Evolutionary conservation across 2,797 vertebrate species (phyloP).

Genomic region (Alcedo atthis): DNA sequence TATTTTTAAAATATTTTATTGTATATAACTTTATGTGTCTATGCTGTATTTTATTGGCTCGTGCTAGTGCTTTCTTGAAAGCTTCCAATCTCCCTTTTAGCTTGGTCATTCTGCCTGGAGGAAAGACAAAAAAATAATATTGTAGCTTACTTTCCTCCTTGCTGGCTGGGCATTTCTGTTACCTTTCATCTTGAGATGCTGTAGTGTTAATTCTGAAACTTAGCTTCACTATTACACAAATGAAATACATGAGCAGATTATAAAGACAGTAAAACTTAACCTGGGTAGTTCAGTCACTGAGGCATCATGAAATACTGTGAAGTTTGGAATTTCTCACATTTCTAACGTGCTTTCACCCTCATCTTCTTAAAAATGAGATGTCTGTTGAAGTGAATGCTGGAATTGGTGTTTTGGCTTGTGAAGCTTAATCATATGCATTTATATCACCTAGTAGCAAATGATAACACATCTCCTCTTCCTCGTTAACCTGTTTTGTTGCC

Average conservation of each 20-base stretch:
- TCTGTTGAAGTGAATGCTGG: background rate
- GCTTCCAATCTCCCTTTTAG: background rate
- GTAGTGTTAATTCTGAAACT: background rate
- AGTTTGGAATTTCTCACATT: background rate
- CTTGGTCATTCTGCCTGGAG: background rate
- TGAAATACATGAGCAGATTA: background rate
- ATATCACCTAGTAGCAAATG: background rate
- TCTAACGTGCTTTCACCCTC: background rate
- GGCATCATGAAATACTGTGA: background rate
- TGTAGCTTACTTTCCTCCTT: background rate
- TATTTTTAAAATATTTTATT: background rate
- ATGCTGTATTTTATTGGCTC: background rate
- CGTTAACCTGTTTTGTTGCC: background rate
- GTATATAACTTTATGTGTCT: background rate
- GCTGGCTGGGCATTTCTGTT: background rate
- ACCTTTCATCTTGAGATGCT: background rate
- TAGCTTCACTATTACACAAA: background rate
- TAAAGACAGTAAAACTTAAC: background rate
- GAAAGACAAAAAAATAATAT: background rate
- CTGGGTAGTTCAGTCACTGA: background rate
- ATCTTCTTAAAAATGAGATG: background rate
- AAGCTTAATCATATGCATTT: background rate
- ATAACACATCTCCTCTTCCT: accelerated
- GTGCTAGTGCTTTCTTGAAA: background rate
- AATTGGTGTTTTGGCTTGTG: background rate